Evolutionary conservation across 2,797 vertebrate species (phyloP).

Genomic region (Xyrichtys novacula): DNA sequence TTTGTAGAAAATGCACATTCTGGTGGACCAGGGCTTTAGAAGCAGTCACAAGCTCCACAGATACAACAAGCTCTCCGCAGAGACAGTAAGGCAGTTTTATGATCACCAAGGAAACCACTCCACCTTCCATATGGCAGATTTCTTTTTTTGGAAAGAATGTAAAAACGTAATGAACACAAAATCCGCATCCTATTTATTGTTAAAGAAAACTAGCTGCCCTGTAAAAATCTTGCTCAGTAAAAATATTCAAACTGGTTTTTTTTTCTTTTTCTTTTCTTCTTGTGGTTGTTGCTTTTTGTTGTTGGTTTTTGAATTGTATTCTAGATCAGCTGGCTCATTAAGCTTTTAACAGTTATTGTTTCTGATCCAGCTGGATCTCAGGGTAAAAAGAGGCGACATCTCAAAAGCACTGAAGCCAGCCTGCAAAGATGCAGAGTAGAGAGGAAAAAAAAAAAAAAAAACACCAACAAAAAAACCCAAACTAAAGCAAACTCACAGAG

Average conservation of each 20-base stretch:
- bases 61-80: constrained; percentile 83
- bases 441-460: constrained; percentile 63
- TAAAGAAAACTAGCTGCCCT: constrained; percentile 86
- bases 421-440: constrained; percentile 78
- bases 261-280: constrained; percentile 30
- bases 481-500: constrained; percentile 99
- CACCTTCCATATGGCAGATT: constrained; percentile 82
- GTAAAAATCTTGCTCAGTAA: constrained; percentile 82
- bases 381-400: constrained; percentile 92
- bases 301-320: constrained; percentile 75
- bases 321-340: constrained; percentile 82
- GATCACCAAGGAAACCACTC: constrained; percentile 80
- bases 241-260: constrained; percentile 75
- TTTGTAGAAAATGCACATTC: constrained; percentile 86
- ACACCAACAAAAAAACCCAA: constrained; percentile 79
- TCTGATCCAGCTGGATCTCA: constrained; percentile 89
- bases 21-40: constrained; percentile 76
- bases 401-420: constrained; percentile 91
- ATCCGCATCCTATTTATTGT: constrained; percentile 72
- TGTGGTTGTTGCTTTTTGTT: constrained; percentile 78
- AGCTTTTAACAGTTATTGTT: constrained; percentile 94
- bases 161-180: constrained; percentile 72
- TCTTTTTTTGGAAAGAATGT: constrained; percentile 73
- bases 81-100: constrained; percentile 86
- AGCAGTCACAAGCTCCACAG: constrained; percentile 83